Conservation (phyloP, 2,888 invertebrate genomes). For the Heteromyza rotundicornis region DNA sequence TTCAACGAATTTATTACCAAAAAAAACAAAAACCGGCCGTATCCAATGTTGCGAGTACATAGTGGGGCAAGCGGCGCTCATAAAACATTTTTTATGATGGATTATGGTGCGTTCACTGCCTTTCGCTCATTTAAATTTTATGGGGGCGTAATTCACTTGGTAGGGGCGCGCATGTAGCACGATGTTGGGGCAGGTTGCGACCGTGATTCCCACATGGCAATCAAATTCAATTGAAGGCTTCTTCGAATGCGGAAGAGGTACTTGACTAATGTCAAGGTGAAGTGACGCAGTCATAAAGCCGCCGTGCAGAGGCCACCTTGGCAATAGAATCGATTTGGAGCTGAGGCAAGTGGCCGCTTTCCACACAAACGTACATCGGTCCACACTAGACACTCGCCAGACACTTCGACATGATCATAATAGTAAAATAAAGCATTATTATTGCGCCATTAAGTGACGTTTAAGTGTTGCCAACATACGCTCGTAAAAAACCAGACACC, state of each 20-base stretch:
- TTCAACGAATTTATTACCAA: constrained; percentile 58
- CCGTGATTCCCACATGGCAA: constrained; percentile 27
- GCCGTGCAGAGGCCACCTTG: constrained; percentile 46
- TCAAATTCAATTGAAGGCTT: constrained; percentile 21
- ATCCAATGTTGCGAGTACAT: not conserved
- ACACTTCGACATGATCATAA: constrained; percentile 26
- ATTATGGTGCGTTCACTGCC: constrained; percentile 38
- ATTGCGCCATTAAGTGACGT: constrained; percentile 42
- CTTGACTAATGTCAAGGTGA: constrained; percentile 50
- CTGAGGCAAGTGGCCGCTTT: not conserved
- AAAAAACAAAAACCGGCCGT: constrained; percentile 33
- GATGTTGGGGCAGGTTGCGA: constrained; percentile 50
- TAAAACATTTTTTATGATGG: constrained; percentile 54
- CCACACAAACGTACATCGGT: not conserved
- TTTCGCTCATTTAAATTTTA: not conserved
- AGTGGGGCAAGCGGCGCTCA: constrained; percentile 26
- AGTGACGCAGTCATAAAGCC: constrained; percentile 40
- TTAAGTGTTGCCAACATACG: constrained; percentile 34
- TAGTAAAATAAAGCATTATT: constrained; percentile 53
- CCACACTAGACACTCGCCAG: constrained; percentile 16
- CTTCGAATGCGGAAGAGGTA: not conserved
- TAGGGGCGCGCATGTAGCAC: constrained; percentile 13
- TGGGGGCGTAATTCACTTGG: not conserved
- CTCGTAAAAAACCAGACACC: constrained; percentile 22
- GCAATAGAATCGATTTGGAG: constrained; percentile 44